phyloP scores from a whole-genome alignment of 2,888 invertebrate genomes.

The Ochropleura plecta region DNA sequence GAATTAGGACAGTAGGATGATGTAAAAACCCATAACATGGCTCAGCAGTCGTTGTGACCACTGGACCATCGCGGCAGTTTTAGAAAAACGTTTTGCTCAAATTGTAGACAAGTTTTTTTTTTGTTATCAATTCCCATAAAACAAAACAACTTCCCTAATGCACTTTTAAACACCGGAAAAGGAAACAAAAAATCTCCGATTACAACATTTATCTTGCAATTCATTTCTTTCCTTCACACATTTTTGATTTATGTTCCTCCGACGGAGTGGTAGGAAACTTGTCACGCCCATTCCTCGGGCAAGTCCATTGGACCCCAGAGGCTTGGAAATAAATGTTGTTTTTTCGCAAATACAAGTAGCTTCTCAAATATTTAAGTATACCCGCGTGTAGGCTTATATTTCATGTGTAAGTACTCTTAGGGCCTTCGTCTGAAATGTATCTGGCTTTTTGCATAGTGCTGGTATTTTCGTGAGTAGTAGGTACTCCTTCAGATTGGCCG shows the following conservation, averaged over 20 bases:
- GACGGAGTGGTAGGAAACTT: slow-evolving; percentile 32
- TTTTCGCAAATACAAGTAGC: slow-evolving; percentile 55
- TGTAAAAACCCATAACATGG: no score
- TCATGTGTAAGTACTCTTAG: slow-evolving; percentile 44
- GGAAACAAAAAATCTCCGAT: slow-evolving; percentile 35
- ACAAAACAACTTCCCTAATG: slow-evolving; percentile 8
- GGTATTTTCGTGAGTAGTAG: slow-evolving; percentile 22
- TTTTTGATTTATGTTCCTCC: slow-evolving; percentile 56
- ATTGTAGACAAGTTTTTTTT: not conserved
- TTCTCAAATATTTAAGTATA: slow-evolving; percentile 60
- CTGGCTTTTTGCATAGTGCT: slow-evolving; percentile 1
- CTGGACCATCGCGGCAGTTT: not conserved
- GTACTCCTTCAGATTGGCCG: slow-evolving; percentile 37
- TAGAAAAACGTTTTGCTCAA: not conserved
- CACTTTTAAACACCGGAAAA: slow-evolving; percentile 25
- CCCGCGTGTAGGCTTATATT: slow-evolving; percentile 49
- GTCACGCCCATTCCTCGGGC: slow-evolving; percentile 59
- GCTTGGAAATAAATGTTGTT: slow-evolving; percentile 58
- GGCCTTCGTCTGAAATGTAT: slow-evolving; percentile 23
- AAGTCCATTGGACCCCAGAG: slow-evolving; percentile 52
- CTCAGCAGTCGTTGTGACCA: no score
- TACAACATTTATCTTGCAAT: slow-evolving; percentile 45
- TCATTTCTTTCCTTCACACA: slow-evolving; percentile 52
- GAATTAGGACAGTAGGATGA: no score
- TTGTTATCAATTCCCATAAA: not conserved